Conservation (phyloP, 2,888 invertebrate species). For the Synergus umbraculus region DNA sequence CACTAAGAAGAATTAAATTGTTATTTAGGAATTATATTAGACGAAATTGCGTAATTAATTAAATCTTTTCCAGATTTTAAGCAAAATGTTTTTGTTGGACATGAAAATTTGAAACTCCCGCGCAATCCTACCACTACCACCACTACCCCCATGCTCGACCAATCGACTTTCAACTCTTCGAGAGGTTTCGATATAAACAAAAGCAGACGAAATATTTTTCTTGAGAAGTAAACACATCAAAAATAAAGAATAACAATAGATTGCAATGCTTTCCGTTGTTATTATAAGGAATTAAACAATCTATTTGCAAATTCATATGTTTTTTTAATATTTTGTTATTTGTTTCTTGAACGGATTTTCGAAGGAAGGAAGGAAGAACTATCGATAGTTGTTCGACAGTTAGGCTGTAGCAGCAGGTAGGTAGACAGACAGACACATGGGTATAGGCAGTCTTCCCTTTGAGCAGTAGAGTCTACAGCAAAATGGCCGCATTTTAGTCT, state of each 20-base stretch:
- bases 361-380: background rate
- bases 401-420: background rate
- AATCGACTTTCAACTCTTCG: slow-evolving; percentile 2
- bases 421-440: background rate
- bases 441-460: background rate
- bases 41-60: too few species aligned
- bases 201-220: background rate
- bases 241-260: background rate
- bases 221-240: background rate
- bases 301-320: background rate
- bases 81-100: background rate
- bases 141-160: background rate
- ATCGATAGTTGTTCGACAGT: slow-evolving; percentile 2
- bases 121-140: background rate
- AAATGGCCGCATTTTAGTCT: slow-evolving; percentile 92
- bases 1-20: too few species aligned
- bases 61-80: too few species aligned
- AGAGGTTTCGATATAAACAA: background rate
- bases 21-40: too few species aligned
- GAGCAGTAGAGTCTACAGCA: slow-evolving; percentile 76
- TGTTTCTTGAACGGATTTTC: background rate
- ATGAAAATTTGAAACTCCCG: background rate
- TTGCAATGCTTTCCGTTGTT: background rate
- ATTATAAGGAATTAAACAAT: background rate
- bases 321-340: background rate